These are phyloP conservation scores for Epicampocera succincta DNA, from an alignment of 2,888 invertebrate genomes.

Conservation along the genomic window DNA sequence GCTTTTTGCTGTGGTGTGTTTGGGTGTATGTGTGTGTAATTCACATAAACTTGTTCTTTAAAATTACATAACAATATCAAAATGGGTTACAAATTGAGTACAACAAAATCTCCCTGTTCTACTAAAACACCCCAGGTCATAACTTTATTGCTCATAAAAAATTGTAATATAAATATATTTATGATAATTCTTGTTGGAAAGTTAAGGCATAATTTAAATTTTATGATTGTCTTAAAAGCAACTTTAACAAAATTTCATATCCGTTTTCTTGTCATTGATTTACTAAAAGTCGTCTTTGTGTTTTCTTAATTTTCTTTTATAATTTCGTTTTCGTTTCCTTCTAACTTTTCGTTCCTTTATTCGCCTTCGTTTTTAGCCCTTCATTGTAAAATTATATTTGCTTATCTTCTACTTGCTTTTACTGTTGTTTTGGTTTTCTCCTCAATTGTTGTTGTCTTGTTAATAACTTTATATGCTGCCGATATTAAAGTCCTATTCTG, in stretches of 20 bases:
- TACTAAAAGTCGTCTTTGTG: too few species aligned
- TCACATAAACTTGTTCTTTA: conserved; percentile 11
- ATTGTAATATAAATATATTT: too few species aligned
- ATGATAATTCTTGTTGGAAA: too few species aligned
- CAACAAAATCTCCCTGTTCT: not conserved
- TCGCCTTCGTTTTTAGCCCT: conserved; percentile 2
- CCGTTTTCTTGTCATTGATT: too few species aligned
- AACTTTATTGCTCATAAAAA: not conserved
- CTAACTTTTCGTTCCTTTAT: not conserved
- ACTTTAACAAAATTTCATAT: too few species aligned
- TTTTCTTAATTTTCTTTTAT: not conserved
- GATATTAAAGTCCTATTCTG: conserved; percentile 11
- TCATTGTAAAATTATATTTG: not conserved
- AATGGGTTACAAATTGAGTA: conserved; percentile 31
- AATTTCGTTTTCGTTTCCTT: not conserved
- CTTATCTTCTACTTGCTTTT: not conserved
- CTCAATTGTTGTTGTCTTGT: conserved; percentile 10
- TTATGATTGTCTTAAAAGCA: too few species aligned
- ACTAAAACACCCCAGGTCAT: not conserved
- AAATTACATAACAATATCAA: conserved; percentile 51
- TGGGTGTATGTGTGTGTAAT: not conserved
- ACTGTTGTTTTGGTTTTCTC: conserved; percentile 1
- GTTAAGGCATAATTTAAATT: too few species aligned
- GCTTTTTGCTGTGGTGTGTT: not conserved
- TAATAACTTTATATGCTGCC: conserved; percentile 1